Conservation (phyloP, 92 coral and sea anemone genomes). For the Pocillopora grandis region DNA sequence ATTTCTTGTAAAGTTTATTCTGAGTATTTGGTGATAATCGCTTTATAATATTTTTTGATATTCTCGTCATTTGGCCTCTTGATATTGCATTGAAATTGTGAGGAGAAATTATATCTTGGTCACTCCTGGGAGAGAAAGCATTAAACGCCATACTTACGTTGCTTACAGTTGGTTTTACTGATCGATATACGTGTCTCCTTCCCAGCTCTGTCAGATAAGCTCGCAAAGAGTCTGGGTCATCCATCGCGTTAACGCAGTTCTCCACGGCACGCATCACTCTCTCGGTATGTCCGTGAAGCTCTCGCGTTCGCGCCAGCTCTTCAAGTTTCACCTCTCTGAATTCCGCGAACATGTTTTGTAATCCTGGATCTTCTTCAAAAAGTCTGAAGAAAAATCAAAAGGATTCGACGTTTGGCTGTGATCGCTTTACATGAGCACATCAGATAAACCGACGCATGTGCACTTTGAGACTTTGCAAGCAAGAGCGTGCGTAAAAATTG, state of each 20-base stretch:
- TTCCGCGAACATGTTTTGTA: constrained; percentile 68
- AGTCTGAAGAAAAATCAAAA: constrained; percentile 23
- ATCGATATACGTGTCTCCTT: constrained; percentile 52
- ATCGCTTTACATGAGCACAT: too few relatives aligned
- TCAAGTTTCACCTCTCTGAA: constrained; percentile 46
- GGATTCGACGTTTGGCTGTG: too few relatives aligned
- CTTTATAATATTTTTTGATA: too few relatives aligned
- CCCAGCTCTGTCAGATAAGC: constrained; percentile 64
- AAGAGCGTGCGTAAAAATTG: too few relatives aligned
- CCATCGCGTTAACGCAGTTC: constrained; percentile 58
- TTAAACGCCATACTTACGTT: constrained; percentile 26
- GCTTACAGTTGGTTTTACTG: constrained; percentile 44
- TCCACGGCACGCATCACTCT: constrained; percentile 68
- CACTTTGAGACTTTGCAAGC: too few relatives aligned
- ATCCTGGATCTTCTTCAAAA: constrained; percentile 59
- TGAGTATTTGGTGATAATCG: too few relatives aligned
- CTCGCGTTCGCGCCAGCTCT: constrained; percentile 40
- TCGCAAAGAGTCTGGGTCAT: constrained; percentile 56
- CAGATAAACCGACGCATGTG: too few relatives aligned
- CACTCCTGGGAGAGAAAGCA: too few relatives aligned
- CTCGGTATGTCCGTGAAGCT: constrained; percentile 65
- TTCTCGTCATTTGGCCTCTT: too few relatives aligned
- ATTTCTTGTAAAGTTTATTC: too few relatives aligned
- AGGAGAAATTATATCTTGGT: too few relatives aligned
- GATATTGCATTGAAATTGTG: too few relatives aligned